A percentile compares a stretch with the other conserved stretches of the same genome.
phyloP scores from a whole-genome alignment of 2,113 vertebrate species.

The Holacanthus passer region DNA sequence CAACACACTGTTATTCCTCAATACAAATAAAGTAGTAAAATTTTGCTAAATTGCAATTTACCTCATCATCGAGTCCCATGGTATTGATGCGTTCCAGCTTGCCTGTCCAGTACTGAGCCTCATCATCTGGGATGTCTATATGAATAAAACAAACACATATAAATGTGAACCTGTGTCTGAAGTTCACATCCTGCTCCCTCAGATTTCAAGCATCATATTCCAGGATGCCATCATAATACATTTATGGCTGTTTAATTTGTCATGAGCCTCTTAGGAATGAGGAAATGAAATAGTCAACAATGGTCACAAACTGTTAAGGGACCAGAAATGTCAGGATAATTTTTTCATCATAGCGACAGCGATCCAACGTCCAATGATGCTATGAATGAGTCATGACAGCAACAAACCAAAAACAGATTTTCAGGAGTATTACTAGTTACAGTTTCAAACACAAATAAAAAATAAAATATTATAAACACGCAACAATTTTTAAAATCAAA shows the following conservation, averaged over 20 bases:
- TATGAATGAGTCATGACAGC: neutral
- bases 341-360: neutral
- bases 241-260: conserved; percentile 58
- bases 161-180: neutral
- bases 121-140: conserved; percentile 97
- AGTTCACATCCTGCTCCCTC: neutral
- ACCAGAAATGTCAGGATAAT: neutral
- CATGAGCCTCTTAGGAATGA: conserved; percentile 30
- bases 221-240: conserved; percentile 34
- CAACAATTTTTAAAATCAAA: neutral
- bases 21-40: neutral
- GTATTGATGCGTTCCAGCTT: conserved; percentile 93
- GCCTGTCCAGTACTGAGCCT: conserved; percentile 96
- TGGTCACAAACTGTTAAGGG: neutral
- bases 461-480: too few relatives aligned
- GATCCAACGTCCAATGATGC: neutral
- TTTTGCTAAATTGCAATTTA: conserved; percentile 54
- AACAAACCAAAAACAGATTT: neutral
- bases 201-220: neutral
- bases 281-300: conserved; percentile 8
- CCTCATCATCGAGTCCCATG: conserved; percentile 90
- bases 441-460: neutral
- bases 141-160: conserved; percentile 23
- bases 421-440: neutral
- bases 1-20: neutral